Base-by-base conservation (phyloP, 1,140 invertebrate genomes). In the Drusus annulatus region DNA sequence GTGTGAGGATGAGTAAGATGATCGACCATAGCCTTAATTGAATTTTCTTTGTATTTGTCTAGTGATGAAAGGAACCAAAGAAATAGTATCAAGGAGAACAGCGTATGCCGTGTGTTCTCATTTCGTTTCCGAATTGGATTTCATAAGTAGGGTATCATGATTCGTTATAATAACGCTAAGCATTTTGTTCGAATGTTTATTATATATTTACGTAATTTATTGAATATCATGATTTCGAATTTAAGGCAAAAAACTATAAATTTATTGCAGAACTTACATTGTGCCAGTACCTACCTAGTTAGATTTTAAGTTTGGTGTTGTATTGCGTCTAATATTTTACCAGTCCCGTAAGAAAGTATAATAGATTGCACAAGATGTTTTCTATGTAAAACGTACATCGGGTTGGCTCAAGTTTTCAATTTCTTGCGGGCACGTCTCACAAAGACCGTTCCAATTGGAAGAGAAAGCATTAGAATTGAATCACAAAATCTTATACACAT, bases 351-450 rank as follows among this genome's bases (percentile, higher is more conserved):
- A 56, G 54, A 56, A 56, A 56, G n/a, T 17, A 1, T 7, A 17
- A 17, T 56, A 10, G 54, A 56, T 21, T 17, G n/a, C n/a, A 56
- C 54, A 17, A 21, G 3, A 56, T 56, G 19, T 17, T 56, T 17
- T 16, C 13, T 25, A 21, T 23, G 23, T 60, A 17, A 21, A 60
- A 7, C 56, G 8, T 8, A 21, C 25, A 25, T 60, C 21, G 8
- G 25, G 62, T 16, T 71, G 50, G 52, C 50, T 71, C 19, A 25
- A 52, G 25, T 54, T 71, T 68, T 68, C 25, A 68, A 68, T 68
- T 17, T 68, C 63, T 52, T 21, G 50, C 21, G 23, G 68, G 68
- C 50, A 52, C 19, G 36, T 51, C 45, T 21, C 23, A 71, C 68
- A 71, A 23, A 25, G 21, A 51, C 45, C 68, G 36, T 25, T 52